A percentile compares a stretch with the other conserved stretches of the same genome.
Evolutionary conservation across 2,888 invertebrate genomes (phyloP).

Genomic region (Folsomia manolachei): DNA sequence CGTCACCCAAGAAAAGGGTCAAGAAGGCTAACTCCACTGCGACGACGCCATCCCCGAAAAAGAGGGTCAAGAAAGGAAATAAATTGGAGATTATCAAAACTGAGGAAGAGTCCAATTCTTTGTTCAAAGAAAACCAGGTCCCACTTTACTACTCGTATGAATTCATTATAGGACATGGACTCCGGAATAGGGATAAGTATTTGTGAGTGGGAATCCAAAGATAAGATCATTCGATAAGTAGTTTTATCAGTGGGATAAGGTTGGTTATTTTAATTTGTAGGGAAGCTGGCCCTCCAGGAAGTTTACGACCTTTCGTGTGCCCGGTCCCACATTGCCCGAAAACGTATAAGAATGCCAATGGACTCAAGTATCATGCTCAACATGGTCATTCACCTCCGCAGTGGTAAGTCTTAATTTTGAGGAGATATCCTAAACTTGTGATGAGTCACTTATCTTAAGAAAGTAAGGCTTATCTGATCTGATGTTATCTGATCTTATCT

Average conservation of each 20-base stretch:
- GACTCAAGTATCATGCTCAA: slow-evolving; percentile 83
- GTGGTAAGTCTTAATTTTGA: slow-evolving; percentile 66
- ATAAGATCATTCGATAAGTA: no score
- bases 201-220: not conserved
- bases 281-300: no score
- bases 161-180: not conserved
- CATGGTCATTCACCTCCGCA: slow-evolving; percentile 82
- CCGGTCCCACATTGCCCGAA: slow-evolving; percentile 84
- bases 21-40: not conserved
- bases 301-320: slow-evolving; percentile 58
- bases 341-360: slow-evolving; percentile 82
- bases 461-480: no score
- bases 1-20: not conserved
- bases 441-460: no score
- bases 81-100: no score
- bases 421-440: no score
- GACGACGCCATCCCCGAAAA: no score
- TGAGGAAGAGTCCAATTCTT: no score
- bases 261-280: no score
- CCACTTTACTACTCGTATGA: not conserved
- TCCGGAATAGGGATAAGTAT: not conserved
- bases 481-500: not conserved
- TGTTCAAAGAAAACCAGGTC: no score
- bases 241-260: no score
- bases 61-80: not conserved